Percentiles rank a stretch among this genome's conserved stretches.
phyloP scores from a whole-genome alignment of 2,888 invertebrate species.

The Hydropsyche betteni region DNA sequence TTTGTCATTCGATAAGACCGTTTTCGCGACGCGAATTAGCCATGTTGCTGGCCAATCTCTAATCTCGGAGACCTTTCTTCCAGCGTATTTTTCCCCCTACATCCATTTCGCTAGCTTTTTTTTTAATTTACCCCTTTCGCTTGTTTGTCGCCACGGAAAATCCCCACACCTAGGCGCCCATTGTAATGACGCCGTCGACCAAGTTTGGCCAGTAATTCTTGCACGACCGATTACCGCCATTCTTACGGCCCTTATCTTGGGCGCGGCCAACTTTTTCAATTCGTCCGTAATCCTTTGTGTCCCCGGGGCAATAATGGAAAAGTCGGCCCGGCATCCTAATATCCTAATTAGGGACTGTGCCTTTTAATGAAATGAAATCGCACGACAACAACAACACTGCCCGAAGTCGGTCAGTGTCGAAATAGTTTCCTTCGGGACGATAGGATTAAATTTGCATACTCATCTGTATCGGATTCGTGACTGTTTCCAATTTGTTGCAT shows the following conservation, averaged over 20 bases:
- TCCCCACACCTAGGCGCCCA: neutral
- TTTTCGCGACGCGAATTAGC: no score
- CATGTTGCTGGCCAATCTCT: no score
- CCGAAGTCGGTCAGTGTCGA: no score
- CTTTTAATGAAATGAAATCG: conserved; percentile 29
- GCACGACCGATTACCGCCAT: conserved; percentile 37
- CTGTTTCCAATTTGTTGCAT: no score
- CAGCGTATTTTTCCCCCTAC: no score
- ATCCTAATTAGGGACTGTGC: conserved; percentile 22
- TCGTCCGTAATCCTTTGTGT: conserved; percentile 29
- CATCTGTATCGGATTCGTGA: no score
- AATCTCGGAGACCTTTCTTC: no score
- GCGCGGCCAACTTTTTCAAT: conserved; percentile 27
- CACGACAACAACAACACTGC: neutral
- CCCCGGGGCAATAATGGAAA: conserved; percentile 24
- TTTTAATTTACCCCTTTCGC: conserved; percentile 14
- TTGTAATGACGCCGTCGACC: conserved; percentile 14
- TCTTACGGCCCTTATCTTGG: conserved; percentile 8
- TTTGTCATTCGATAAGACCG: no score
- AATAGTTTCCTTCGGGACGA: no score
- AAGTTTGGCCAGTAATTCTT: conserved; percentile 30
- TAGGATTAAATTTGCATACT: no score
- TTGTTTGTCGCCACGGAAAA: conserved; percentile 21
- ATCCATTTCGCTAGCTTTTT: no score
- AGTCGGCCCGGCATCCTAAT: conserved; percentile 25